A percentile compares a stretch with the other conserved stretches of the same genome.
Evolutionary conservation across 2,113 vertebrate genomes (phyloP).

Genomic region (Xerus inauris): DNA sequence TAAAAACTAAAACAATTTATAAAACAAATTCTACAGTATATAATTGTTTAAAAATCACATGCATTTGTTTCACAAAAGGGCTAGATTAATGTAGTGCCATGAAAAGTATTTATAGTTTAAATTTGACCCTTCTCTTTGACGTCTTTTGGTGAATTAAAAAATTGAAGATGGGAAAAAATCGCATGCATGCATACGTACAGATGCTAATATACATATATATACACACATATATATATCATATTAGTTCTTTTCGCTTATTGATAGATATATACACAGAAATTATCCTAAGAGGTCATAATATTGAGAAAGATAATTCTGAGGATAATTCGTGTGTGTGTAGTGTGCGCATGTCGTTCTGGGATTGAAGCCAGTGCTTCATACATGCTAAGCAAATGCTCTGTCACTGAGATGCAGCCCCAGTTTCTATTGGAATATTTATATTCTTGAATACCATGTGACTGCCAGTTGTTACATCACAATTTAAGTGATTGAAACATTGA

Average conservation of each 20-base stretch:
- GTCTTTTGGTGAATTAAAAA: slow-evolving; percentile 56
- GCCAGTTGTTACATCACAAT: neutral
- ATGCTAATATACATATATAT: too few relatives aligned
- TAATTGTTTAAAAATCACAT: neutral
- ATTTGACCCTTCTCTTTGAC: slow-evolving; percentile 55
- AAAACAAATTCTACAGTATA: neutral
- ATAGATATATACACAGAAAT: neutral
- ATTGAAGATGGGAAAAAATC: neutral
- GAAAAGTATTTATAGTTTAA: slow-evolving; percentile 69
- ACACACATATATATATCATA: too few relatives aligned
- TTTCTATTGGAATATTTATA: neutral
- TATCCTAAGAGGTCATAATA: neutral
- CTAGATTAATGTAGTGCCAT: slow-evolving; percentile 45
- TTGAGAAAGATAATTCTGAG: neutral
- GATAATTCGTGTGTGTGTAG: neutral
- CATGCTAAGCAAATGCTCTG: neutral
- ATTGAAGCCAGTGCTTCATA: neutral
- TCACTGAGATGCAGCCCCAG: neutral
- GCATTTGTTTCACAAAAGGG: slow-evolving; percentile 74
- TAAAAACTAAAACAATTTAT: neutral
- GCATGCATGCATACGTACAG: neutral
- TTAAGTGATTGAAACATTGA: slow-evolving; percentile 3
- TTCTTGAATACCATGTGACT: neutral
- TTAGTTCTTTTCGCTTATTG: too few relatives aligned
- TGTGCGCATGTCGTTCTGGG: neutral